Percentiles rank a stretch among this genome's conserved stretches.
These are phyloP conservation scores for Zophobas atratus DNA, from an alignment of 1,140 invertebrate species.

Conservation along the genomic window DNA sequence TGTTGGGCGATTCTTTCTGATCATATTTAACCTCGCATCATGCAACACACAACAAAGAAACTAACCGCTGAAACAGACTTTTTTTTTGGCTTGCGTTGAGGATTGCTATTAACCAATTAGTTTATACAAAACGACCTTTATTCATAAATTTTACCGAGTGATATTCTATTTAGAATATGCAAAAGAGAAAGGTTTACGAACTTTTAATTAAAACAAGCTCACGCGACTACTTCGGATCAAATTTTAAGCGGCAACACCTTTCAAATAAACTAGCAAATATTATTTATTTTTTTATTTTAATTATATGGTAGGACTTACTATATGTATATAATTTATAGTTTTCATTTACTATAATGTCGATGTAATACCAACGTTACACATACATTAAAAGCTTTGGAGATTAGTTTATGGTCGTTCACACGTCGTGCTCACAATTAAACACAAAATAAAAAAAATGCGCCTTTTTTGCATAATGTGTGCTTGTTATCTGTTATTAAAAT, in stretches of 20 bases:
- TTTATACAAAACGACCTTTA: constrained; percentile 9
- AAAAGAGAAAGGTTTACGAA: constrained; percentile 36
- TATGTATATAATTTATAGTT: constrained; percentile 27
- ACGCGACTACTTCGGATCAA: constrained; percentile 24
- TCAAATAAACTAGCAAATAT: constrained; percentile 28
- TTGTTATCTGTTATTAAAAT: too few relatives aligned
- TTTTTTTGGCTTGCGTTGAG: not conserved
- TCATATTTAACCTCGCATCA: constrained; percentile 40
- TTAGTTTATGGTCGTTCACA: too few relatives aligned
- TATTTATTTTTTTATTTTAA: constrained; percentile 20
- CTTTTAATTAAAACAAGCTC: constrained; percentile 32
- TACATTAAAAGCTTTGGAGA: too few relatives aligned
- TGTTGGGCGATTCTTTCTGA: constrained; percentile 30
- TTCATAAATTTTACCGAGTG: constrained; percentile 2
- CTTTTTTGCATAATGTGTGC: too few relatives aligned
- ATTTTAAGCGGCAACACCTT: constrained; percentile 15
- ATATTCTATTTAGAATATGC: constrained; percentile 2
- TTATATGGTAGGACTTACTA: constrained; percentile 3
- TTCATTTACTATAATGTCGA: not conserved
- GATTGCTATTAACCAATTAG: constrained; percentile 38
- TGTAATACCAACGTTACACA: not conserved
- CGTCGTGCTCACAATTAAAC: too few relatives aligned
- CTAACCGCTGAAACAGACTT: constrained; percentile 14
- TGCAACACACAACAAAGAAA: constrained; percentile 24
- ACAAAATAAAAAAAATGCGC: too few relatives aligned